These are phyloP conservation scores for Plebejus argus DNA, from an alignment of 2,888 invertebrate species.

Conservation along the genomic window DNA sequence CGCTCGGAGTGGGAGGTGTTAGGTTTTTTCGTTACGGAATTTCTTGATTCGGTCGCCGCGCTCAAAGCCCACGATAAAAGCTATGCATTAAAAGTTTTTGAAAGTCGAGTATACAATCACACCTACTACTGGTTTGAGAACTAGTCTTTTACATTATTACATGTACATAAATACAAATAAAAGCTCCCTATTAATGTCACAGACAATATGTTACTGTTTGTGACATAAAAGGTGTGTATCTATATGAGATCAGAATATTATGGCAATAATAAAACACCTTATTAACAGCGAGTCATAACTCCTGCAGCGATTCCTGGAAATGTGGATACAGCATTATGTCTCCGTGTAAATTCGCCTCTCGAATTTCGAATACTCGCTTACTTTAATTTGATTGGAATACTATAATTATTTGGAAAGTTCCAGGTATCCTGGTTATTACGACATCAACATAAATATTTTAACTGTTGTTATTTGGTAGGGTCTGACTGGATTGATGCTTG, in stretches of 20 bases:
- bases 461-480: no score
- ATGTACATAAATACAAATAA: no score
- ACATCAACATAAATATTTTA: background rate
- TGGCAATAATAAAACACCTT: constrained; percentile 5
- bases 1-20: no score
- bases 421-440: background rate
- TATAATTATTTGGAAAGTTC: background rate
- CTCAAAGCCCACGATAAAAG: no score
- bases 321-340: constrained; percentile 5
- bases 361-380: constrained; percentile 23
- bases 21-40: no score
- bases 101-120: no score
- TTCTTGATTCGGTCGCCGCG: no score
- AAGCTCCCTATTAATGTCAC: background rate
- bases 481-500: no score
- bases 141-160: no score
- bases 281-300: constrained; percentile 30
- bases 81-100: no score
- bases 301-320: constrained; percentile 32
- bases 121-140: no score
- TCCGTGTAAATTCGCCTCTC: constrained; percentile 28
- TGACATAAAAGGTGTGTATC: background rate
- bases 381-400: constrained; percentile 28
- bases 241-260: background rate
- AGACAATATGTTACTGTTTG: background rate